These are phyloP conservation scores for Nyctalus aviator DNA, from an alignment of 2,797 vertebrate genomes.

Conservation along the genomic window DNA sequence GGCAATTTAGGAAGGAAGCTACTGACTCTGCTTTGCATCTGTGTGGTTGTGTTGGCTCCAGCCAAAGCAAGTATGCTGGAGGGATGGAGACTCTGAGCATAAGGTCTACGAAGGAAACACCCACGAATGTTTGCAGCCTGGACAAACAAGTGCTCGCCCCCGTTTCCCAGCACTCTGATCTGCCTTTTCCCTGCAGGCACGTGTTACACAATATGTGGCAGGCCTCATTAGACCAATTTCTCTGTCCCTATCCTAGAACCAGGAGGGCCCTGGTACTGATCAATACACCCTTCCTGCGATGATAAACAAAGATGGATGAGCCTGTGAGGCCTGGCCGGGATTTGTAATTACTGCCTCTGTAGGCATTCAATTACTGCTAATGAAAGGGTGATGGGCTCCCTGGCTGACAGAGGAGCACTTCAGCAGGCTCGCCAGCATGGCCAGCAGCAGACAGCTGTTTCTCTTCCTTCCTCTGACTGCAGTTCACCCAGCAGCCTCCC, in stretches of 20 bases:
- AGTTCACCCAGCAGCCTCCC: not conserved
- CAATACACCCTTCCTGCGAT: slow-evolving; percentile 81
- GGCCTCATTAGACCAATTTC: slow-evolving; percentile 80
- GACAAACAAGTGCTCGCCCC: not conserved
- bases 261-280: slow-evolving; percentile 79
- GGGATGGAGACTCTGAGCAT: not conserved
- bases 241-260: slow-evolving; percentile 69
- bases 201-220: slow-evolving; percentile 50
- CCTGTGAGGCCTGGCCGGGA: slow-evolving; percentile 78
- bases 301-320: slow-evolving; percentile 88
- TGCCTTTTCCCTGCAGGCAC: slow-evolving; percentile 50
- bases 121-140: not conserved
- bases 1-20: not conserved
- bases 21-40: not conserved
- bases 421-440: slow-evolving; percentile 48
- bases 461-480: slow-evolving; percentile 9
- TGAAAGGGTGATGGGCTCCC: slow-evolving; percentile 74
- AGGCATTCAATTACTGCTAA: slow-evolving; percentile 81
- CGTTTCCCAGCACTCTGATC: slow-evolving; percentile 35
- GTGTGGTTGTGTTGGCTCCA: not conserved
- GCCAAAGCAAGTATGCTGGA: not conserved
- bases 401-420: slow-evolving; percentile 58
- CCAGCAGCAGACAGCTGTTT: not conserved
- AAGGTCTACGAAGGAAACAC: not conserved
- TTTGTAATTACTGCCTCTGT: slow-evolving; percentile 83